Evolutionary conservation across 2,113 vertebrate genomes (phyloP), one percentile per base, ranked within the genome.

Genomic region (Phyllopteryx taeniolatus): DNA sequence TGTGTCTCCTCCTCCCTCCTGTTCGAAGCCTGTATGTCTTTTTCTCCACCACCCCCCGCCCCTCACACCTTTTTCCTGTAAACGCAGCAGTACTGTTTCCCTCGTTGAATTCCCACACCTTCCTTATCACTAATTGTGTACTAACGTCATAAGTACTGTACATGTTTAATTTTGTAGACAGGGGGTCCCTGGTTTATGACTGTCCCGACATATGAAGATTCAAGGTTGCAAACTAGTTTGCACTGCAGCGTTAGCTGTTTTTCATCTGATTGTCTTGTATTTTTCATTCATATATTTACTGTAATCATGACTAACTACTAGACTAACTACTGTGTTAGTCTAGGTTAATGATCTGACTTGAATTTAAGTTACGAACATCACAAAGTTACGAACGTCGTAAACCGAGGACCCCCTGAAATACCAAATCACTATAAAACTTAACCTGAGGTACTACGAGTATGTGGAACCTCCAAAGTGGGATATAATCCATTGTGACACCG

Each of bases 1-100:
- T 91, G 88, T 91, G 88, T 89, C 86, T 91, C 76, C 87, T 91
- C 76, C 75, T 91, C 80, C 90, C 89, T 89, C 88, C 90, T 84
- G 86, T 89, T 69, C 87, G 83, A 86, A 88, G 90, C 87, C 89
- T 91, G 90, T 91, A 90, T 88, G 89, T 90, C 82, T 80, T 74
- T 78, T 22, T 46, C 65, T 57, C 56, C 27, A 27, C 27, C 27
- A 27, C 27, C 27, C 77, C 46, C 46, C 9, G 10, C 35, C 43
- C 15, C 15, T 15, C n/a, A 17, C 13, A 7, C 3, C 70, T 79
- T 76, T 80, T 46, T 71, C 54, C 67, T 68, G 63, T 71, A 77
- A 15, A 43, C 19, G 19, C 61, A 43, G 6, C 39, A 64, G 22
- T 57, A 27, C 4, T 27, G 27, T 33, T 35, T 27, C 5, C 27